A percentile compares a stretch with the other conserved stretches of the same genome.
These are phyloP conservation scores for Protonemura montana DNA, from an alignment of 2,888 invertebrate genomes.

Conservation along the genomic window DNA sequence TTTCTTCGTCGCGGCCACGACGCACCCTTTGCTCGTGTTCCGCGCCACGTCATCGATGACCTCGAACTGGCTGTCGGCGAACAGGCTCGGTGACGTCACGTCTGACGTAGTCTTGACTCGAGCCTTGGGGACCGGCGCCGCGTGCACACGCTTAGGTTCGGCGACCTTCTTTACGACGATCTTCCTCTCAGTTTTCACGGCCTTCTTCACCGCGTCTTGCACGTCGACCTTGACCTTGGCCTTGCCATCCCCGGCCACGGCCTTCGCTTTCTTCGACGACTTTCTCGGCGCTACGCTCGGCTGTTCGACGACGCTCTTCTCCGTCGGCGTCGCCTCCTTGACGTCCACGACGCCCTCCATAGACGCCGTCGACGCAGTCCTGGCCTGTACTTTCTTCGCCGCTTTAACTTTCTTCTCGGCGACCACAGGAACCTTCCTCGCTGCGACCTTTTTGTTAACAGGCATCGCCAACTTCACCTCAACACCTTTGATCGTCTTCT, in stretches of 20 bases:
- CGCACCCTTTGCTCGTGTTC: constrained; percentile 15
- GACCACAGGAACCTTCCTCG: background rate
- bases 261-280: constrained; percentile 28
- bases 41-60: constrained; percentile 35
- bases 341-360: background rate
- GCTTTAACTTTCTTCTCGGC: constrained; percentile 22
- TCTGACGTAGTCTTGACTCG: constrained; percentile 31
- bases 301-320: background rate
- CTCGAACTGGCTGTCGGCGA: background rate
- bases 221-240: background rate
- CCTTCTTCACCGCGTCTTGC: background rate
- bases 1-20: background rate
- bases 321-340: background rate
- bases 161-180: background rate
- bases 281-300: background rate
- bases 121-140: constrained; percentile 7
- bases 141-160: background rate
- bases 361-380: background rate
- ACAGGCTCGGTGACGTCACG: background rate
- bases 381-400: constrained; percentile 1
- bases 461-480: background rate
- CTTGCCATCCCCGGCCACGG: background rate
- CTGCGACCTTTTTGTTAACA: background rate
- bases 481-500: background rate
- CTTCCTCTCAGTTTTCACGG: background rate